These are phyloP conservation scores for Aplodontia rufa DNA, from an alignment of 2,113 vertebrate species.

Conservation along the genomic window DNA sequence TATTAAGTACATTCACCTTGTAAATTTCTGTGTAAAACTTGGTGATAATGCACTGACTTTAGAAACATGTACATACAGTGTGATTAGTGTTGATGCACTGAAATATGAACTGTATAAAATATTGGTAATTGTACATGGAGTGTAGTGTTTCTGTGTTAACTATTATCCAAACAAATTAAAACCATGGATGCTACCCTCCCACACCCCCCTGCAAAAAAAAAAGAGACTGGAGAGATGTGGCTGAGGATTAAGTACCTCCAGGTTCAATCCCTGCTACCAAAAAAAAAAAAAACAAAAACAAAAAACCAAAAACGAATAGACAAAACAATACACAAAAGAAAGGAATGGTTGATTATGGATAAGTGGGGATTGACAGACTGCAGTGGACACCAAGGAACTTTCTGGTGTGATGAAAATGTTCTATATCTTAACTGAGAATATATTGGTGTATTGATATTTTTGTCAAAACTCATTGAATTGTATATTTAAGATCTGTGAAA, in stretches of 20 bases:
- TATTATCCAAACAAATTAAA: slow-evolving; percentile 97
- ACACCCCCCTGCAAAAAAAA: too few relatives aligned
- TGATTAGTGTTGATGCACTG: slow-evolving; percentile 95
- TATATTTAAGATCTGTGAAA: not conserved
- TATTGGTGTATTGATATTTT: not conserved
- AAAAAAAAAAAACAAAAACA: too few relatives aligned
- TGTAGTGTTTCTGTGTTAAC: slow-evolving; percentile 98
- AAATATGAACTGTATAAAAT: slow-evolving; percentile 96
- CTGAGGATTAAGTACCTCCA: not conserved
- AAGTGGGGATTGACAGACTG: not conserved
- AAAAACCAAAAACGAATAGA: not conserved
- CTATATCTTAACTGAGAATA: not conserved
- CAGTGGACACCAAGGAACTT: not conserved
- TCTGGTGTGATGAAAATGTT: not conserved
- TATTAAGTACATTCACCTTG: slow-evolving; percentile 92
- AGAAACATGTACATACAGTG: slow-evolving; percentile 96
- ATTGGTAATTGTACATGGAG: slow-evolving; percentile 98
- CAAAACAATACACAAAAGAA: not conserved
- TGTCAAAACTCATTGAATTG: not conserved
- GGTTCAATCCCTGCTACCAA: too few relatives aligned
- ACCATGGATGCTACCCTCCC: slow-evolving; percentile 93
- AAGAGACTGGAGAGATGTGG: not conserved
- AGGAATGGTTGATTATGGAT: not conserved
- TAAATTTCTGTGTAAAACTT: slow-evolving; percentile 95
- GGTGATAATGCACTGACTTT: slow-evolving; percentile 99